Percentiles rank a stretch among this genome's conserved stretches.
phyloP scores from a whole-genome alignment of 2,888 invertebrate species.

The Brenthis hecate region DNA sequence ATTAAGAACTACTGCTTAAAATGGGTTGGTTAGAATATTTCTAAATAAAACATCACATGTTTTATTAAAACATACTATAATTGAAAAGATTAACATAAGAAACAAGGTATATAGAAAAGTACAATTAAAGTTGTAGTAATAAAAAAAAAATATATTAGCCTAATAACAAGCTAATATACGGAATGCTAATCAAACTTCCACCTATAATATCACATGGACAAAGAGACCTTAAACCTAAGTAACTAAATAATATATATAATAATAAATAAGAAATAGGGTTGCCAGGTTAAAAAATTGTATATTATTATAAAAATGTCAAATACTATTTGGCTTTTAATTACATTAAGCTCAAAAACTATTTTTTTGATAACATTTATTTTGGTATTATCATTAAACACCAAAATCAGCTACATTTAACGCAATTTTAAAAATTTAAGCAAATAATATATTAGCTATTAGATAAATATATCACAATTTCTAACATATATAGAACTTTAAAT shows the following conservation, averaged over 20 bases:
- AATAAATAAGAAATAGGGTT: slow-evolving; percentile 7
- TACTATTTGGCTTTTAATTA: background rate
- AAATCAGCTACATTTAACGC: too few species aligned
- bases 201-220: slow-evolving; percentile 30
- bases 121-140: slow-evolving; percentile 15
- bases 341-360: too few species aligned
- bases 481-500: too few species aligned
- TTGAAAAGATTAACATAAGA: slow-evolving; percentile 11
- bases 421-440: too few species aligned
- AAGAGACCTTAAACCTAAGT: slow-evolving; percentile 18
- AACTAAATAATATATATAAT: too few species aligned
- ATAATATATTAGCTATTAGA: too few species aligned
- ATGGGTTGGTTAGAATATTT: too few species aligned
- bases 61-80: slow-evolving; percentile 18
- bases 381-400: too few species aligned
- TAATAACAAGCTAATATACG: slow-evolving; percentile 16
- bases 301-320: background rate
- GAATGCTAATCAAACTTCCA: slow-evolving; percentile 35
- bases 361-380: too few species aligned
- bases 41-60: too few species aligned
- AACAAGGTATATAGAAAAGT: slow-evolving; percentile 4
- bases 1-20: too few species aligned
- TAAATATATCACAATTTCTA: too few species aligned
- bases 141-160: slow-evolving; percentile 9
- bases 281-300: background rate